Evolutionary conservation across 2,797 vertebrate species (phyloP).

Genomic region (Thaleichthys pacificus): DNA sequence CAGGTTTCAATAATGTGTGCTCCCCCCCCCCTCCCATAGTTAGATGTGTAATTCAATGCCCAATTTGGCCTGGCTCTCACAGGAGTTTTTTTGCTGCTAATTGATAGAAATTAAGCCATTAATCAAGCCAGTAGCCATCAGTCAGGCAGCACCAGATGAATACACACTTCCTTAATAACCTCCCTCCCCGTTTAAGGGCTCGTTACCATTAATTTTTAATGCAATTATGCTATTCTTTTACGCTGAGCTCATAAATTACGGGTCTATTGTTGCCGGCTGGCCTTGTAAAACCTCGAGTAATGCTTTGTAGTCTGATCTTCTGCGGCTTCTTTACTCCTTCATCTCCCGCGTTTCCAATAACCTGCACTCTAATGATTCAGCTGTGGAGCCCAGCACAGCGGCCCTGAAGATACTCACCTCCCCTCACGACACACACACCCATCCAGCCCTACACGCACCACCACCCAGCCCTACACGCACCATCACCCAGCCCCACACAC

Average conservation of each 20-base stretch:
- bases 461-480: neutral
- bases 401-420: conserved; percentile 60
- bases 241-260: conserved; percentile 99
- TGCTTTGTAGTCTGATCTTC: conserved; percentile 99
- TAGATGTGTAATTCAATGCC: conserved; percentile 97
- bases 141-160: conserved; percentile 98
- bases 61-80: conserved; percentile 93
- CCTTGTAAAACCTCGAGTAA: conserved; percentile 99
- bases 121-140: conserved; percentile 99
- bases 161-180: conserved; percentile 99
- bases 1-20: conserved; percentile 71
- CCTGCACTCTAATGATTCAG: conserved; percentile 86
- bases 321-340: conserved; percentile 92
- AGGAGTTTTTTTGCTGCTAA: conserved; percentile 94
- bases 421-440: conserved; percentile 33
- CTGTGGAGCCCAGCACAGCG: conserved; percentile 61
- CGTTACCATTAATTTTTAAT: conserved; percentile 99
- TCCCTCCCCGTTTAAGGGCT: conserved; percentile 99
- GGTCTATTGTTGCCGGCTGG: conserved; percentile 98
- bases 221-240: conserved; percentile 99
- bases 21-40: conserved; percentile 77
- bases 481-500: conserved; percentile 48
- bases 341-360: conserved; percentile 89
- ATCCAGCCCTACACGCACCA: neutral
- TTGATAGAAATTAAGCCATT: conserved; percentile 99